Evolutionary conservation across 2,888 invertebrate species (phyloP).

Genomic region (Macropis europaea): DNA sequence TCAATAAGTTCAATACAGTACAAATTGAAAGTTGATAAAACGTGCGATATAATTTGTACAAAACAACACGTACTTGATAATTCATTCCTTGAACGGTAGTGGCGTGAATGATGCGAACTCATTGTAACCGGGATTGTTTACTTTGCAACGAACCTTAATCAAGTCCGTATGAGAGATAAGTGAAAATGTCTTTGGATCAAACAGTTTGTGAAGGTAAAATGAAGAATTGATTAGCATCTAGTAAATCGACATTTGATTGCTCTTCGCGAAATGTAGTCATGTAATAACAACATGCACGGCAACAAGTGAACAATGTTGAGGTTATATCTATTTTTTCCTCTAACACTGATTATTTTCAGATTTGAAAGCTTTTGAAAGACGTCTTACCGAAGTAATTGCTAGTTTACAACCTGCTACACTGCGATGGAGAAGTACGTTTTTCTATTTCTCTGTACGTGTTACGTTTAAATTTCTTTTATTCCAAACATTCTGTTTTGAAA

Average conservation of each 20-base stretch:
- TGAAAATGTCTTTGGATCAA: conserved; percentile 89
- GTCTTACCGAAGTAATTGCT: conserved; percentile 97
- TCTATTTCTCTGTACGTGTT: conserved; percentile 14
- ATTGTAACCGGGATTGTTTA: conserved; percentile 22
- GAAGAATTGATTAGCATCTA: not conserved
- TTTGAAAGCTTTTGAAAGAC: conserved; percentile 97
- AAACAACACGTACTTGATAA: not conserved
- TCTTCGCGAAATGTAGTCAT: not conserved
- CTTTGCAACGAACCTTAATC: not conserved
- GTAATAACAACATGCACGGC: not conserved
- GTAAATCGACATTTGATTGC: no score
- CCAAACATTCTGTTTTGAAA: not conserved
- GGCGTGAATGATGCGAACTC: conserved; percentile 8
- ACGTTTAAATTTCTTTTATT: not conserved
- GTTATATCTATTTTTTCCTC: conserved; percentile 35
- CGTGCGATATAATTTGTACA: no score
- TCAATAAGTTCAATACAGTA: no score
- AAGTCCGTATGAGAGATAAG: conserved; percentile 27
- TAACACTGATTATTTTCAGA: conserved; percentile 83
- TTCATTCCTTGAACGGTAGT: conserved; percentile 4
- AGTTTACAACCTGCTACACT: conserved; percentile 96
- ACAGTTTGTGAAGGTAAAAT: conserved; percentile 93
- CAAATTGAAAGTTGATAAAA: no score
- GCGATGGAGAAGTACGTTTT: conserved; percentile 94
- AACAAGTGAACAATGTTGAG: conserved; percentile 16